Evolutionary conservation across 2,113 vertebrate genomes (phyloP).

Genomic region (Corynorhinus townsendii): DNA sequence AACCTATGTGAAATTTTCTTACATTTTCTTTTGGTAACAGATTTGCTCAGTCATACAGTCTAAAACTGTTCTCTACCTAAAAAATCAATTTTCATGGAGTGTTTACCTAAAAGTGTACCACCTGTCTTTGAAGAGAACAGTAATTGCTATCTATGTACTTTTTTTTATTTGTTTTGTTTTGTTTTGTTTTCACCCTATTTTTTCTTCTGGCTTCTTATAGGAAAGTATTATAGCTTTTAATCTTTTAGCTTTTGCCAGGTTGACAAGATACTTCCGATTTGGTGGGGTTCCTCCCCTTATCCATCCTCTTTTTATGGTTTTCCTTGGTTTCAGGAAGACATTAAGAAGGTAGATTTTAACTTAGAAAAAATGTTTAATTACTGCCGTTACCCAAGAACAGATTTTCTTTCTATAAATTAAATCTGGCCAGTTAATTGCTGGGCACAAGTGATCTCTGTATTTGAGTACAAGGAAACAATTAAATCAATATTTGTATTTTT

Average conservation of each 20-base stretch:
- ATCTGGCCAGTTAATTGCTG: neutral
- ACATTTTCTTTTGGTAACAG: neutral
- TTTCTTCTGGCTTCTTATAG: neutral
- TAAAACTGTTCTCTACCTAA: neutral
- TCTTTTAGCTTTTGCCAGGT: neutral
- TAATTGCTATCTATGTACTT: neutral
- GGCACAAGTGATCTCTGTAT: neutral
- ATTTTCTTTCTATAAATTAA: neutral
- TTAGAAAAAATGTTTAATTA: neutral
- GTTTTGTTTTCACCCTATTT: neutral
- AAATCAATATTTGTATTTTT: neutral
- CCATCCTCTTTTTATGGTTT: conserved; percentile 1
- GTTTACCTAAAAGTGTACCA: neutral
- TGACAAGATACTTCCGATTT: neutral
- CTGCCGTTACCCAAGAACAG: neutral
- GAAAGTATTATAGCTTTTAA: neutral
- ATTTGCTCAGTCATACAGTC: neutral
- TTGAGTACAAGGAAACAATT: neutral
- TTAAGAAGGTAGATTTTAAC: conserved; percentile 25
- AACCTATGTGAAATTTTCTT: neutral
- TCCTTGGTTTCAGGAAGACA: neutral
- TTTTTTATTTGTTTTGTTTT: neutral
- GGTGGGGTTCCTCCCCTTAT: neutral
- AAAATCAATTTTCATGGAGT: neutral
- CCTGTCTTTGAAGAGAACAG: neutral